Base-by-base conservation (phyloP, 1,140 invertebrate species). In the Asobara japonica region DNA sequence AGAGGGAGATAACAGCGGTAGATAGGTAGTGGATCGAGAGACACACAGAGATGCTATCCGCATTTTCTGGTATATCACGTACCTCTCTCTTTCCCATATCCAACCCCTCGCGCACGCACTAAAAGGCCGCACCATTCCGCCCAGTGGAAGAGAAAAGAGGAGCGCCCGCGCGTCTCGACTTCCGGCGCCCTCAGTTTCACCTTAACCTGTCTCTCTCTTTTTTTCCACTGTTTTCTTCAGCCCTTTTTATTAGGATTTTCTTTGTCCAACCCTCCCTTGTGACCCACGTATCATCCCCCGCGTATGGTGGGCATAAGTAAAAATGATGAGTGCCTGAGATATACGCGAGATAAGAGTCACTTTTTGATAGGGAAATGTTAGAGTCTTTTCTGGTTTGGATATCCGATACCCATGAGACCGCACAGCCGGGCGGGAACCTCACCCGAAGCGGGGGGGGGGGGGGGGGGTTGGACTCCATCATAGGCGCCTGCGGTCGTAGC, bases 121-220 rank as follows among this genome's bases (percentile, higher is more conserved):
- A 20, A 51, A 20, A 51, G 45, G 45, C 45, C 45, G 45, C 45
- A 5, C 45, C 16, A 20, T 51, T 69, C 65, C 18, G 22, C 11
- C 18, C 22, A 51, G 65, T 31, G 66, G 25, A 73, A 51, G 22
- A 65, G 31, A 71, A 56, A 48, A 22, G 20, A 56, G 33, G 25
- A 65, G 31, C 51, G 65, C 51, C 66, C 66, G 48, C 41, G 62
- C 69, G 38, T 41, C 62, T 72, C 41, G 60, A 75, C 74, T 75
- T 75, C 74, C 71, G 71, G 71, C 33, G 41, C 33, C 60, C 48
- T 27, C 65, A 51, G 29, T 68, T 65, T 67, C 33, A 16, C 45
- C 22, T 71, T 71, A 65, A 80, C 81, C 69, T 72, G 56, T 71
- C 65, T 30, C 16, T 30, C 18, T 68, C 60, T 78, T 64, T 70